A percentile compares a stretch with the other conserved stretches of the same genome.
Evolutionary conservation across 2,888 invertebrate species (phyloP).

Genomic region (Meloe dianella): DNA sequence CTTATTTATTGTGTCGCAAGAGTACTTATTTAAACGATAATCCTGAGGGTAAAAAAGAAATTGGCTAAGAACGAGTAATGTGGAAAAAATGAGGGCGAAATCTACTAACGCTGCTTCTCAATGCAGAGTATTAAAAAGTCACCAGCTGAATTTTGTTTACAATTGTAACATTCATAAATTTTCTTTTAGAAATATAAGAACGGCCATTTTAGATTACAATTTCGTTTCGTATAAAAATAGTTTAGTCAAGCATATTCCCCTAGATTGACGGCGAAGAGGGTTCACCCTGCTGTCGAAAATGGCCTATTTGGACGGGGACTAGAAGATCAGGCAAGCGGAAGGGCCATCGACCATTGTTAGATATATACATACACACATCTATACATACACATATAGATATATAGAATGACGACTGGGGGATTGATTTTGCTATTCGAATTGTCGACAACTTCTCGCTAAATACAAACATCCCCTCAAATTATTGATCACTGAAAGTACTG

Average conservation of each 20-base stretch:
- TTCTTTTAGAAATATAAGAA: constrained; percentile 27
- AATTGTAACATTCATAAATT: neutral
- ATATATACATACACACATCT: constrained; percentile 39
- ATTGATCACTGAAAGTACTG: neutral
- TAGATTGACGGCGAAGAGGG: constrained; percentile 56
- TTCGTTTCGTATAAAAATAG: constrained; percentile 58
- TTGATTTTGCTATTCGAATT: constrained; percentile 26
- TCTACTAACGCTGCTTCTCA: no score
- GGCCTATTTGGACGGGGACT: constrained; percentile 50
- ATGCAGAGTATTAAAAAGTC: neutral
- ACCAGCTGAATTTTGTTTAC: neutral
- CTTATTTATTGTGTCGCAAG: no score
- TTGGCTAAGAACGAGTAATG: no score
- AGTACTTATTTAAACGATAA: no score
- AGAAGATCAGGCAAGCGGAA: constrained; percentile 51
- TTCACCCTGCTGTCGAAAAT: constrained; percentile 47
- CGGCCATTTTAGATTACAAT: constrained; percentile 58
- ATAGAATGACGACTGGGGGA: constrained; percentile 22
- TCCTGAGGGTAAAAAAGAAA: no score
- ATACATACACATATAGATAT: constrained; percentile 39
- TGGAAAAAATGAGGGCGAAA: no score
- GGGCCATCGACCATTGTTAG: constrained; percentile 49
- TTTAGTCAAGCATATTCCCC: constrained; percentile 58
- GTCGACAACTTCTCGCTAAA: constrained; percentile 21
- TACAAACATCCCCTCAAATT: constrained; percentile 8